A percentile compares a stretch with the other conserved stretches of the same genome.
phyloP scores from a whole-genome alignment of 2,888 invertebrate genomes.

The Hecatera dysodea region DNA sequence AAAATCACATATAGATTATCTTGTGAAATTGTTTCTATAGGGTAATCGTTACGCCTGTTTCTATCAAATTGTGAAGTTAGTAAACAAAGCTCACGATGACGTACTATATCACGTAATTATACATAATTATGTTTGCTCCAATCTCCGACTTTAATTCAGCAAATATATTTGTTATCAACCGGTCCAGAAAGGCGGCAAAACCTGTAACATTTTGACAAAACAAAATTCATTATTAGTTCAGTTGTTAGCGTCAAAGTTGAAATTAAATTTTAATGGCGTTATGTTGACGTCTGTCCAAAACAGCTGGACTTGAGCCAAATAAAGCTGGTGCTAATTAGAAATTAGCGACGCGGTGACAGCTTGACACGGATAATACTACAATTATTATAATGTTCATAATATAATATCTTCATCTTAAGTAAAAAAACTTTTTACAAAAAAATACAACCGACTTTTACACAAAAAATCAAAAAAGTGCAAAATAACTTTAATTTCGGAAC shows the following conservation, averaged over 20 bases:
- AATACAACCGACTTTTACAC: too few relatives aligned
- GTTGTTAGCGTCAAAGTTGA: slow-evolving; percentile 40
- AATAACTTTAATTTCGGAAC: too few relatives aligned
- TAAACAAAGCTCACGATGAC: too few relatives aligned
- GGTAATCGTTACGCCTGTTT: slow-evolving; percentile 4
- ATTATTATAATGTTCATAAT: slow-evolving; percentile 42
- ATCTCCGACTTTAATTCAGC: too few relatives aligned
- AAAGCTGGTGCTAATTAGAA: slow-evolving; percentile 50
- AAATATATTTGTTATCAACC: neutral
- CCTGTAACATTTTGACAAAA: slow-evolving; percentile 23
- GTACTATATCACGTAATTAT: too few relatives aligned
- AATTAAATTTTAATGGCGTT: slow-evolving; percentile 52
- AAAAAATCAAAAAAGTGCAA: too few relatives aligned
- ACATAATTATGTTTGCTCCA: too few relatives aligned
- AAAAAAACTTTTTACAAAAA: too few relatives aligned
- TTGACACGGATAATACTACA: slow-evolving; percentile 52
- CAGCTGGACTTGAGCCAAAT: slow-evolving; percentile 61
- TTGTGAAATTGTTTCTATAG: slow-evolving; percentile 14
- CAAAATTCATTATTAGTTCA: slow-evolving; percentile 36
- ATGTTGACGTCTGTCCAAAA: slow-evolving; percentile 49
- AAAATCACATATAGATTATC: slow-evolving; percentile 23
- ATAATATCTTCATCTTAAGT: slow-evolving; percentile 13
- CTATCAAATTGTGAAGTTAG: neutral
- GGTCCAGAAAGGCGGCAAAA: neutral
- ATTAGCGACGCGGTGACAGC: slow-evolving; percentile 61